These are phyloP conservation scores for Nomada hirtipes DNA, from an alignment of 2,888 invertebrate species.

Conservation along the genomic window DNA sequence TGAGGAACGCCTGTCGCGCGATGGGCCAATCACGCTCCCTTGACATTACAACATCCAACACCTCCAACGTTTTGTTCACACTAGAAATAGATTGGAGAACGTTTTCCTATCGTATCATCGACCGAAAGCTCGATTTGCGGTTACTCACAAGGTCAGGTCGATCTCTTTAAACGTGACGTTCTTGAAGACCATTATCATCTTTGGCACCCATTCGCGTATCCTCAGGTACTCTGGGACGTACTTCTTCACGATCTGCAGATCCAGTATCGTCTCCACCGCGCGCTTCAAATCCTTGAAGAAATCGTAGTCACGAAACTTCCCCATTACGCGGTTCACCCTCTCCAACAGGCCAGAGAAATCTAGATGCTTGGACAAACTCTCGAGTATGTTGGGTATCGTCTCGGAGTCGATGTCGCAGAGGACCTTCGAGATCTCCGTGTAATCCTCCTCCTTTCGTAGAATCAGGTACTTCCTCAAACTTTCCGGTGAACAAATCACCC, in stretches of 20 bases:
- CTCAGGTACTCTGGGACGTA: conserved; percentile 85
- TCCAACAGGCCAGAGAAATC: conserved; percentile 85
- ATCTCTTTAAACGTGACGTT: conserved; percentile 76
- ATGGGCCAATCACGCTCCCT: conserved; percentile 72
- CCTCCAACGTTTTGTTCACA: conserved; percentile 71
- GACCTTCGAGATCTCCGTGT: conserved; percentile 80
- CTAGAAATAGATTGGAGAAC: conserved; percentile 61
- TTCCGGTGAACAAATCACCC: conserved; percentile 77
- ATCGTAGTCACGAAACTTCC: conserved; percentile 85
- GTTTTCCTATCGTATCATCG: neutral
- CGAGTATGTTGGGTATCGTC: conserved; percentile 84
- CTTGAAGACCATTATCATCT: conserved; percentile 74
- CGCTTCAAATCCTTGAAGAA: conserved; percentile 84
- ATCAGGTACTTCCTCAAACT: conserved; percentile 76
- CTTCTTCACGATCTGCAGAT: conserved; percentile 84
- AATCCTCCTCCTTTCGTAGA: conserved; percentile 73
- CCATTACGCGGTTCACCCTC: conserved; percentile 84
- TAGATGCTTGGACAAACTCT: conserved; percentile 85
- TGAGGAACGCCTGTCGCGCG: conserved; percentile 70
- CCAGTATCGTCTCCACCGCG: conserved; percentile 84
- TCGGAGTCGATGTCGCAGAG: conserved; percentile 84
- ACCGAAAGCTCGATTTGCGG: neutral
- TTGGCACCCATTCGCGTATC: conserved; percentile 79
- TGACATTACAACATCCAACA: conserved; percentile 74
- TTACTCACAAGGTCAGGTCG: conserved; percentile 77